A percentile compares a stretch with the other conserved stretches of the same genome.
phyloP scores from a whole-genome alignment of 2,113 vertebrate genomes.

The Trogon surrucura region DNA sequence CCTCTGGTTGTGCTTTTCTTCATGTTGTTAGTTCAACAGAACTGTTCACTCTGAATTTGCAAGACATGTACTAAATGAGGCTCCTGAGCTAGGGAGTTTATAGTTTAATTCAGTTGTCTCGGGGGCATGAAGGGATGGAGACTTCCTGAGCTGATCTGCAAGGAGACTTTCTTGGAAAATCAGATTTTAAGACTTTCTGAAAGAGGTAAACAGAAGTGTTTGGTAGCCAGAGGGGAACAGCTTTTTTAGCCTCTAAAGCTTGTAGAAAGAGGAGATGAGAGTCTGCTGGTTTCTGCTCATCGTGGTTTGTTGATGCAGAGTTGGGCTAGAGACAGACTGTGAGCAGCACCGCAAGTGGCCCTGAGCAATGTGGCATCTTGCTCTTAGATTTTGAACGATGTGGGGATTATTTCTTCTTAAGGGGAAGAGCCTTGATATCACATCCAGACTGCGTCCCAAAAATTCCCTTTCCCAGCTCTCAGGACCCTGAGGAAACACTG shows the following conservation, averaged over 20 bases:
- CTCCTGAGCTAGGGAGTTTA: neutral
- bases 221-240: neutral
- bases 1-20: neutral
- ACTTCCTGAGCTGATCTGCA: neutral
- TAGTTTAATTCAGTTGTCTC: neutral
- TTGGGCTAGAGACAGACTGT: neutral
- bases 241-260: neutral
- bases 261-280: neutral
- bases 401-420: neutral
- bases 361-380: neutral
- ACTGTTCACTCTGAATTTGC: neutral
- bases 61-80: neutral
- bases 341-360: neutral
- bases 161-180: neutral
- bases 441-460: neutral
- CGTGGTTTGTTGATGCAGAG: rapidly evolving
- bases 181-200: neutral
- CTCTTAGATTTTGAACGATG: rapidly evolving
- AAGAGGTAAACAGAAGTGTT: neutral
- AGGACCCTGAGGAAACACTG: neutral
- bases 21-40: neutral
- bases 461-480: neutral
- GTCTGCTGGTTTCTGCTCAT: neutral
- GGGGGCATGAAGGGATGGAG: neutral
- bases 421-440: neutral